Percentiles rank a stretch among this genome's conserved stretches.
phyloP scores from a whole-genome alignment of 2,797 vertebrate genomes.

The Lophura swinhoii region DNA sequence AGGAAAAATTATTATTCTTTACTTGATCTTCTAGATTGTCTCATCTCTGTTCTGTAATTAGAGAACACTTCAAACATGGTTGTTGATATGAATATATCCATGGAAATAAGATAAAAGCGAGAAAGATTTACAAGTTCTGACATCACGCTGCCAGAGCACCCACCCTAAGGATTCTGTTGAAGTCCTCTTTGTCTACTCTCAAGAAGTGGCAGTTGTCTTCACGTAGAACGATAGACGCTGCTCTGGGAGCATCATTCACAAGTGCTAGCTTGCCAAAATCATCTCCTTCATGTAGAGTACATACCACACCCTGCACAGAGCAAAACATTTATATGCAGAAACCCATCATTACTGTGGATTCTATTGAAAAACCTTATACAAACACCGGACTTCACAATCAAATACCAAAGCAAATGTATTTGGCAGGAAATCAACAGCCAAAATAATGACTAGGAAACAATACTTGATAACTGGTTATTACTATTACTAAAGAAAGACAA shows the following conservation, averaged over 20 bases:
- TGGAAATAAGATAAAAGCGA: background rate
- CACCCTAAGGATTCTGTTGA: conserved; percentile 96
- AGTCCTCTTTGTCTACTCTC: conserved; percentile 98
- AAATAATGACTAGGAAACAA: conserved; percentile 69
- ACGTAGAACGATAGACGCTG: conserved; percentile 94
- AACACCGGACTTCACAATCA: conserved; percentile 67
- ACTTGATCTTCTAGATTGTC: background rate
- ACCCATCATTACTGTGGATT: conserved; percentile 61
- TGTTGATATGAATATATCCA: background rate
- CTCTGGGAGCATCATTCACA: conserved; percentile 95
- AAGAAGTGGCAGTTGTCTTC: conserved; percentile 99
- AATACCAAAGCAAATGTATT: conserved; percentile 67
- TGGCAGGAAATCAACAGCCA: conserved; percentile 71
- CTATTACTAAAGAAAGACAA: conserved; percentile 61
- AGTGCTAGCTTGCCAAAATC: conserved; percentile 98
- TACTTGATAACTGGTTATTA: conserved; percentile 70
- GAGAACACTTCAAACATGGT: background rate
- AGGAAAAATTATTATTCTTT: background rate
- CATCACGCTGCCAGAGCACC: conserved; percentile 33
- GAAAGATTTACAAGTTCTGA: background rate
- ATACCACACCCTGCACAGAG: conserved; percentile 92
- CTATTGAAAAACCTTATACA: conserved; percentile 61
- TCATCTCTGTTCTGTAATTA: background rate
- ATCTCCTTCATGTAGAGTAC: conserved; percentile 95
- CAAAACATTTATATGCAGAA: conserved; percentile 52